Conservation (phyloP, 92 coral and sea anemone genomes). For the Muricea muricata region DNA sequence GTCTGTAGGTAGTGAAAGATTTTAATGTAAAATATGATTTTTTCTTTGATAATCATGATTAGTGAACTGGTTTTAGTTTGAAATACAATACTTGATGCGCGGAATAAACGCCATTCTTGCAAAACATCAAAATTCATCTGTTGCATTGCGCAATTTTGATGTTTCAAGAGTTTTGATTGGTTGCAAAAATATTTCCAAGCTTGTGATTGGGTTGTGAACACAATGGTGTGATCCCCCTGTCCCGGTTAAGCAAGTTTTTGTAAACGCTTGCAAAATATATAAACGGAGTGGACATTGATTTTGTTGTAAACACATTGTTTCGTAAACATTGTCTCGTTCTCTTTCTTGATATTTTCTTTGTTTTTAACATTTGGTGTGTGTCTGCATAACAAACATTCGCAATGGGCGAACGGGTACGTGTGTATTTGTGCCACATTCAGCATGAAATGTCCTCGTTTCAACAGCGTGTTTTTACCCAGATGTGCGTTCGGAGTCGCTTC, state of each 20-base stretch:
- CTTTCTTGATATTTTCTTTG: not conserved
- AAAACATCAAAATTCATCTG: not conserved
- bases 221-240: not conserved
- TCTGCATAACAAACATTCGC: slow-evolving; percentile 12
- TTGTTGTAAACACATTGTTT: not conserved
- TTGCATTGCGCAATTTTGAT: not conserved
- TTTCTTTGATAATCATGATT: too few species aligned
- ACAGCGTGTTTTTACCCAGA: not conserved
- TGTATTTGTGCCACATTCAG: not conserved
- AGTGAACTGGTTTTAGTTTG: too few species aligned
- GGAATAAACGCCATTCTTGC: not conserved
- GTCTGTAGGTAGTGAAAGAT: too few species aligned
- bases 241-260: not conserved
- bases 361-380: not conserved
- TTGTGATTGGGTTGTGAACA: slow-evolving; percentile 25
- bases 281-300: not conserved
- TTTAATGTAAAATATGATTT: too few species aligned
- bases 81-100: too few species aligned
- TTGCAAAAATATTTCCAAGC: not conserved
- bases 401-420: slow-evolving; percentile 47
- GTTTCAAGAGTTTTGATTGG: slow-evolving; percentile 16
- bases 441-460: not conserved
- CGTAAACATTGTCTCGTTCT: not conserved
- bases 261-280: not conserved
- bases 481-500: slow-evolving; percentile 23